phyloP scores from a whole-genome alignment of 1,140 invertebrate genomes.

The Heliconius hewitsoni region DNA sequence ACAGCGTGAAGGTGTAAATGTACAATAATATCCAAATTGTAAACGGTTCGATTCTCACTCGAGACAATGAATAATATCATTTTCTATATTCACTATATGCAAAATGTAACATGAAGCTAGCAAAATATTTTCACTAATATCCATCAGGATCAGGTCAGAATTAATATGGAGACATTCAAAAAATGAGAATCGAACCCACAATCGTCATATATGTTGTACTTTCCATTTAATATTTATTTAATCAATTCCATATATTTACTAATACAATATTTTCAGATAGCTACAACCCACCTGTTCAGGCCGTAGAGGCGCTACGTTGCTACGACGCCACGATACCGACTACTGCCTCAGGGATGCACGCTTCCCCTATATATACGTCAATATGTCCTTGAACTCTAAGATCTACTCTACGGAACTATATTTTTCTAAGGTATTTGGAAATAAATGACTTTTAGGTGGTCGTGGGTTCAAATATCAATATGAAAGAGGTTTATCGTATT shows the following conservation, averaged over 20 bases:
- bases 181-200: too few relatives aligned
- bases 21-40: too few relatives aligned
- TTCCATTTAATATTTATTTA: not conserved
- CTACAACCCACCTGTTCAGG: not conserved
- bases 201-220: too few relatives aligned
- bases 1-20: too few relatives aligned
- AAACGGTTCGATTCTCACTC: too few relatives aligned
- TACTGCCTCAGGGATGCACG: not conserved
- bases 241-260: not conserved
- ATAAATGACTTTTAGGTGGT: not conserved
- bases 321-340: not conserved
- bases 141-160: too few relatives aligned
- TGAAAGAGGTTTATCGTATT: not conserved
- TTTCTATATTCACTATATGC: too few relatives aligned
- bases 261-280: not conserved
- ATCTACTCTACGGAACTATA: not conserved
- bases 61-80: too few relatives aligned
- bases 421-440: not conserved
- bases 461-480: not conserved
- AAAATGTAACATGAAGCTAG: too few relatives aligned
- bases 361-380: not conserved
- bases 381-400: conserved; percentile 1
- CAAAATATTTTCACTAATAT: too few relatives aligned
- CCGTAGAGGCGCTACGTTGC: conserved; percentile 10
- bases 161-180: too few relatives aligned